These are phyloP conservation scores for Synergus gifuensis DNA, from an alignment of 2,888 invertebrate species.

Conservation along the genomic window DNA sequence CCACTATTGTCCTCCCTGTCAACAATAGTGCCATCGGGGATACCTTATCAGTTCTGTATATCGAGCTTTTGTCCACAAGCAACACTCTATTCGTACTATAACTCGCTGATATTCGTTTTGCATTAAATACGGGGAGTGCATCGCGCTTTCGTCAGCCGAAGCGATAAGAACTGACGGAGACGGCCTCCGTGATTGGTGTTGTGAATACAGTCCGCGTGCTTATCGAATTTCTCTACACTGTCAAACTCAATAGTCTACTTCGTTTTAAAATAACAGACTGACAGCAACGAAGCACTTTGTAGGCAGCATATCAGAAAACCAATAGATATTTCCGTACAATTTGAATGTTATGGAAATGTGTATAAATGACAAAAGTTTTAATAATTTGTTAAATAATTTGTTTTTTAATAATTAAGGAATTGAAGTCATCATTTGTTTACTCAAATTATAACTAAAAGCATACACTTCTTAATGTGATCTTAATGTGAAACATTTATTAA, in stretches of 20 bases:
- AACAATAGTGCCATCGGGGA: conserved; percentile 41
- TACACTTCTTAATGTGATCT: no score
- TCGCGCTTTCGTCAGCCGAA: conserved; percentile 31
- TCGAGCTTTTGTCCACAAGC: conserved; percentile 44
- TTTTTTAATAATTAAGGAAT: no score
- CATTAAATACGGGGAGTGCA: conserved; percentile 21
- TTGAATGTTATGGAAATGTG: no score
- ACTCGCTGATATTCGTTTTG: conserved; percentile 39
- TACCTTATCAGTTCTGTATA: conserved; percentile 49
- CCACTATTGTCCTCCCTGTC: conserved; percentile 38
- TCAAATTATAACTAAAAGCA: no score
- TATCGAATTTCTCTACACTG: conserved; percentile 18
- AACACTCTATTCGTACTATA: conserved; percentile 24
- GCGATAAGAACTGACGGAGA: conserved; percentile 29
- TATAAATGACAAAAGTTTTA: no score
- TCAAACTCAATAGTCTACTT: background rate
- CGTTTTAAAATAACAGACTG: background rate
- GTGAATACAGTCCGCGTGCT: conserved; percentile 9
- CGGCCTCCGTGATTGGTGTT: conserved; percentile 7
- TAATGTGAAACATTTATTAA: no score
- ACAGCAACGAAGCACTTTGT: background rate
- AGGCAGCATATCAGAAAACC: no score
- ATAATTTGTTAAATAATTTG: no score
- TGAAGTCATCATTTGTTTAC: no score
- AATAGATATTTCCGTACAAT: no score